phyloP scores from a whole-genome alignment of 2,797 vertebrate genomes.

The Decapterus maruadsi region DNA sequence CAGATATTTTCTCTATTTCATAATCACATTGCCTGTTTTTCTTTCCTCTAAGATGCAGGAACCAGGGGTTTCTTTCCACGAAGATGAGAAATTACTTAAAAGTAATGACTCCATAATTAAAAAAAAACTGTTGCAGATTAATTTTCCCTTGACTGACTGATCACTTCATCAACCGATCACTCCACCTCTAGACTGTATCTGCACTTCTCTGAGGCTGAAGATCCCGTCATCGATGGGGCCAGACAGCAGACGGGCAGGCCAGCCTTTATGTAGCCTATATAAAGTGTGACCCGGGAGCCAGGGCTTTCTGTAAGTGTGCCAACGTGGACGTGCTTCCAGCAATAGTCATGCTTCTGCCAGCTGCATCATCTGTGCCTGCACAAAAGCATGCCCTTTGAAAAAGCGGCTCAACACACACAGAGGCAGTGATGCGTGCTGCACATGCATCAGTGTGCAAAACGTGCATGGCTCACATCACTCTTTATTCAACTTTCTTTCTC shows the following conservation, averaged over 20 bases:
- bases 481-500: slow-evolving; percentile 36
- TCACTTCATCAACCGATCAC: neutral
- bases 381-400: slow-evolving; percentile 85
- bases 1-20: neutral
- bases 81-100: neutral
- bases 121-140: neutral
- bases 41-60: neutral
- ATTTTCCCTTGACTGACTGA: neutral
- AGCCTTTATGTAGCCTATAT: slow-evolving; percentile 80
- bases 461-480: slow-evolving; percentile 70
- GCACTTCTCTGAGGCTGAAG: slow-evolving; percentile 37
- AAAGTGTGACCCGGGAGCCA: slow-evolving; percentile 83
- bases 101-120: neutral
- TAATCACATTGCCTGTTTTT: too few relatives aligned
- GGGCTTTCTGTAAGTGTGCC: slow-evolving; percentile 83
- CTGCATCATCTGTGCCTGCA: slow-evolving; percentile 84
- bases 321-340: slow-evolving; percentile 82
- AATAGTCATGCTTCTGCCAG: slow-evolving; percentile 82
- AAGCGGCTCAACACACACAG: slow-evolving; percentile 77
- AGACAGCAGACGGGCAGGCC: slow-evolving; percentile 79
- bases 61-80: neutral
- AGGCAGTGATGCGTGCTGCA: slow-evolving; percentile 77
- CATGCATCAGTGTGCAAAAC: slow-evolving; percentile 79
- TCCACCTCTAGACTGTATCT: slow-evolving; percentile 3
- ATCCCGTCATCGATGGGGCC: slow-evolving; percentile 61